Evolutionary conservation across 2,113 vertebrate genomes (phyloP).

Genomic region (Callorhinus ursinus): DNA sequence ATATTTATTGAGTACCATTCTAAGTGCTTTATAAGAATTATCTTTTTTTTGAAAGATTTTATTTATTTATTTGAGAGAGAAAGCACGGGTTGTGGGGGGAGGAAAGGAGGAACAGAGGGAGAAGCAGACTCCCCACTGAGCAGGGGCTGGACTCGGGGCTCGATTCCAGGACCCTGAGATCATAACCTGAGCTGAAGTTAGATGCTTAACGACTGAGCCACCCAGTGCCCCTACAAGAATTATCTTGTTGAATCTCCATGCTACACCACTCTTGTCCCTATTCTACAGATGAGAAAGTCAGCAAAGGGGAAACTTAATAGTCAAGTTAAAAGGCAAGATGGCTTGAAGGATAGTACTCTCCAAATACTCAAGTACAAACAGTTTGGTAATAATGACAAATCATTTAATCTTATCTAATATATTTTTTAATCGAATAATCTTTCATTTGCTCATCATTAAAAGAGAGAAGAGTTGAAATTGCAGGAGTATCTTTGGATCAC

Average conservation of each 20-base stretch:
- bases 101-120: too few species aligned
- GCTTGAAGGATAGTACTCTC: not conserved
- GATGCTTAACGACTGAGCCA: too few species aligned
- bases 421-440: not conserved
- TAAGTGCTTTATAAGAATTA: not conserved
- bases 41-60: too few species aligned
- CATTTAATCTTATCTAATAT: not conserved
- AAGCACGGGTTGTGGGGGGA: too few species aligned
- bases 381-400: not conserved
- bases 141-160: too few species aligned
- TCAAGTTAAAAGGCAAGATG: not conserved
- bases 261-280: not conserved
- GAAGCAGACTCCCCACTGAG: too few species aligned
- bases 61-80: too few species aligned
- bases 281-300: not conserved
- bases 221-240: not conserved
- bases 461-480: not conserved
- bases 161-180: too few species aligned
- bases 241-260: not conserved
- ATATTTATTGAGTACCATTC: not conserved
- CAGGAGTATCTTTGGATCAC: not conserved
- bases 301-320: not conserved
- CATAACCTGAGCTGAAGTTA: too few species aligned
- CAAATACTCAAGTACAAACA: not conserved
- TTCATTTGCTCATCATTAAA: not conserved